Conservation (phyloP, 2,113 vertebrate genomes). For the Oryzias melastigma region DNA sequence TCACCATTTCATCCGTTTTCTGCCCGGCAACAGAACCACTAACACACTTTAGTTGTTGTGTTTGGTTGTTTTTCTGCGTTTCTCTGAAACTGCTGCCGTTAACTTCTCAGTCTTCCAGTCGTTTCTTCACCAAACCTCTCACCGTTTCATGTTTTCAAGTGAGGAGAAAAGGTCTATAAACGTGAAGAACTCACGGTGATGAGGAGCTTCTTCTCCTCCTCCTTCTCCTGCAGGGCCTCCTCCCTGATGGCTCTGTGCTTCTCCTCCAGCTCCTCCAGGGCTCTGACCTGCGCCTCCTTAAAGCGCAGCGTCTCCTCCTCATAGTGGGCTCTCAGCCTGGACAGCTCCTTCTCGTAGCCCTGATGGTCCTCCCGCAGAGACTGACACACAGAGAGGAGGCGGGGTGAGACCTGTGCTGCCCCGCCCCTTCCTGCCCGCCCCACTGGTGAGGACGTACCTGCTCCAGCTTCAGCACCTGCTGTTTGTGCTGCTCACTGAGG, state of each 20-base stretch:
- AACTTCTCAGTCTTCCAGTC: too few species aligned
- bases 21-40: too few species aligned
- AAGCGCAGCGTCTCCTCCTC: slow-evolving; percentile 87
- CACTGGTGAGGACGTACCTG: slow-evolving; percentile 76
- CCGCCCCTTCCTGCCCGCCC: too few species aligned
- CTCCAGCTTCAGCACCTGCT: slow-evolving; percentile 87
- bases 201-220: slow-evolving; percentile 86
- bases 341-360: slow-evolving; percentile 89
- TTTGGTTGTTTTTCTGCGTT: too few species aligned
- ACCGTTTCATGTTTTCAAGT: too few species aligned
- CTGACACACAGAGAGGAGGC: slow-evolving; percentile 55
- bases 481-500: slow-evolving; percentile 88
- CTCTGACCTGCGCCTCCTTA: slow-evolving; percentile 87
- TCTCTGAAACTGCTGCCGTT: too few species aligned
- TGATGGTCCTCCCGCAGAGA: slow-evolving; percentile 90
- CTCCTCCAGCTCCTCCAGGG: slow-evolving; percentile 87
- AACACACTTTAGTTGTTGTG: too few species aligned
- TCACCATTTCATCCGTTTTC: too few species aligned
- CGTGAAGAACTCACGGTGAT: slow-evolving; percentile 71
- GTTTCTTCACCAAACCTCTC: too few species aligned
- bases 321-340: slow-evolving; percentile 81
- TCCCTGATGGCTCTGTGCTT: slow-evolving; percentile 87
- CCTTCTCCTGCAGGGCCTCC: slow-evolving; percentile 80
- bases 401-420: background rate
- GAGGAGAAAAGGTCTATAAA: too few species aligned